A percentile compares a stretch with the other conserved stretches of the same genome.
phyloP scores from a whole-genome alignment of 2,797 vertebrate genomes.

The Arctocebus calabarensis region DNA sequence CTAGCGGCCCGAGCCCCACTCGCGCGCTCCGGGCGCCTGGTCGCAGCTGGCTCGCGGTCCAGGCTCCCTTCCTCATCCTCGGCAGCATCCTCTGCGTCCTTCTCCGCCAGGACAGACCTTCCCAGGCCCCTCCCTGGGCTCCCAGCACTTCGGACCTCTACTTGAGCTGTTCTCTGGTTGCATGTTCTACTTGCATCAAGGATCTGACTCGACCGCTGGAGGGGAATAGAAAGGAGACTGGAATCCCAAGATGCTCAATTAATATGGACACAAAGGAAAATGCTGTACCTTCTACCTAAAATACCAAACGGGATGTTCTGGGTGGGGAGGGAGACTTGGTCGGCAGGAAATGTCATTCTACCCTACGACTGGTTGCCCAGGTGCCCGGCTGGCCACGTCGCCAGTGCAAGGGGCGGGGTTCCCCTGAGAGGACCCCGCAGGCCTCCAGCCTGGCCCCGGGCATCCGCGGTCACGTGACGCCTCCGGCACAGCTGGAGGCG shows the following conservation, averaged over 20 bases:
- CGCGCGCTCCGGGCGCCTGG: neutral
- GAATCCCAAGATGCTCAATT: neutral
- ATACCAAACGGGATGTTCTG: neutral
- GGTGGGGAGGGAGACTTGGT: accelerated
- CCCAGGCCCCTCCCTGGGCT: neutral
- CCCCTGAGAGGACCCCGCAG: accelerated
- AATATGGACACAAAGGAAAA: neutral
- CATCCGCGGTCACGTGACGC: constrained; percentile 51
- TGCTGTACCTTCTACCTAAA: neutral
- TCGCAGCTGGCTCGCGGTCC: neutral
- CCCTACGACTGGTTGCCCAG: accelerated
- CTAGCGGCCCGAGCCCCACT: too few species aligned
- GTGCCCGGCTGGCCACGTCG: neutral
- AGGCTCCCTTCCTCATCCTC: too few species aligned
- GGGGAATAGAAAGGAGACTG: too few species aligned
- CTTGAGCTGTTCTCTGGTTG: neutral
- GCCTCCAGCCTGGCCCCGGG: neutral
- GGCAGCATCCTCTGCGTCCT: neutral
- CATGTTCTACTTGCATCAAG: neutral
- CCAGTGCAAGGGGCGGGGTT: neutral
- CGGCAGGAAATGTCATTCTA: neutral
- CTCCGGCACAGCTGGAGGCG: constrained; percentile 68
- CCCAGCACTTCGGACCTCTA: neutral
- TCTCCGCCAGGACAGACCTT: neutral
- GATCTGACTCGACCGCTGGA: neutral